Percentiles rank a stretch among this genome's conserved stretches.
Conservation (phyloP, 2,113 vertebrate genomes). For the Aix galericulata region DNA sequence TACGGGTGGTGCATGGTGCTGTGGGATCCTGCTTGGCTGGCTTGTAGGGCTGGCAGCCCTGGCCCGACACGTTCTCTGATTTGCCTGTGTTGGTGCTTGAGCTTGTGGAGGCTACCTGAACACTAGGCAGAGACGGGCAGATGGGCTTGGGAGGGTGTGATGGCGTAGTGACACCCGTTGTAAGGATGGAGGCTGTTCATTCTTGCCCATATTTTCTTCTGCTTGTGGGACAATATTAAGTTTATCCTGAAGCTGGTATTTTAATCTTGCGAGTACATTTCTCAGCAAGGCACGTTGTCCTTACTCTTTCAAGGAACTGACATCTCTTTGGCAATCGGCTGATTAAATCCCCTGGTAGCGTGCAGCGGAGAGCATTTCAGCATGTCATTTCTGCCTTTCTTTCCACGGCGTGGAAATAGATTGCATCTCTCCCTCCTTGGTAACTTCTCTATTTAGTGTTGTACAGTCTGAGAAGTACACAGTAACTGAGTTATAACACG, state of each 20-base stretch:
- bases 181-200: not conserved
- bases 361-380: slow-evolving; percentile 39
- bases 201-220: not conserved
- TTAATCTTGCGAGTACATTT: slow-evolving; percentile 40
- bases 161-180: not conserved
- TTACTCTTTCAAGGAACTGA: slow-evolving; percentile 53
- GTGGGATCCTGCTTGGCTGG: not conserved
- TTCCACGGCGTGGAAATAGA: not conserved
- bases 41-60: not conserved
- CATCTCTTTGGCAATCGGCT: slow-evolving; percentile 57
- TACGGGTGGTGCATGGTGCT: not conserved
- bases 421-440: not conserved
- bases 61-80: not conserved
- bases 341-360: slow-evolving; percentile 60
- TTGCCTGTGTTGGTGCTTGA: not conserved
- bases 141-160: not conserved
- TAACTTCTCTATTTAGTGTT: not conserved
- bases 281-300: slow-evolving; percentile 39
- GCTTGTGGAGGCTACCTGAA: not conserved
- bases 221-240: not conserved
- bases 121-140: not conserved
- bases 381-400: not conserved
- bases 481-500: not conserved
- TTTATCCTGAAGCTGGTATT: slow-evolving; percentile 36
- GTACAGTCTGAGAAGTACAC: not conserved